Conservation (phyloP, 2,888 invertebrate genomes). For the Tuberolachnus salignus region DNA sequence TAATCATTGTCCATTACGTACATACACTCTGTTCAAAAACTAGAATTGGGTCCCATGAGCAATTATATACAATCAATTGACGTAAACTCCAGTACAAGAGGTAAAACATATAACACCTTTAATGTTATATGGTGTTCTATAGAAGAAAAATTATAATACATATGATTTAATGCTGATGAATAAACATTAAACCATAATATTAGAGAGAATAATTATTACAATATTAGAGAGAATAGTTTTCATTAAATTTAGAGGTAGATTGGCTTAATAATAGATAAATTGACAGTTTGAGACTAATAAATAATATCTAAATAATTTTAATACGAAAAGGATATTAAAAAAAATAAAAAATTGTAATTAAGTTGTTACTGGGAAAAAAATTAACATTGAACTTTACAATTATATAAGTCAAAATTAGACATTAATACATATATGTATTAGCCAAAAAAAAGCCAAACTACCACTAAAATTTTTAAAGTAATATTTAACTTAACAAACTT, state of each 20-base stretch:
- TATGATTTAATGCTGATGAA: background rate
- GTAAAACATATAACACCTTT: background rate
- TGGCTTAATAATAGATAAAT: background rate
- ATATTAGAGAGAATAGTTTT: slow-evolving; percentile 8
- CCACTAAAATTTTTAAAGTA: background rate
- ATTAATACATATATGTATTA: background rate
- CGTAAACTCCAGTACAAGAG: no score
- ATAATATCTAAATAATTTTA: no score
- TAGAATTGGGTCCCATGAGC: no score
- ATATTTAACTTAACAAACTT: slow-evolving; percentile 62
- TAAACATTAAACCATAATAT: background rate
- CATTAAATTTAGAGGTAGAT: background rate
- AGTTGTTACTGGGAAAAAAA: no score
- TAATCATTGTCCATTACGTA: no score
- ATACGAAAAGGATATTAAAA: no score
- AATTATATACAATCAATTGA: no score
- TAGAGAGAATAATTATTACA: slow-evolving; percentile 14
- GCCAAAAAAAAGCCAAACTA: background rate
- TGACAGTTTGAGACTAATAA: background rate
- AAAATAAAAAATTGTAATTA: no score
- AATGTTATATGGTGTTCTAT: background rate
- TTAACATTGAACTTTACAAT: no score
- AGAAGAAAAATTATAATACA: background rate
- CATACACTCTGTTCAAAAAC: no score
- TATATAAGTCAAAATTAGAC: background rate